A percentile compares a stretch with the other conserved stretches of the same genome.
These are phyloP conservation scores for Nasonovia ribisnigri DNA, from an alignment of 2,888 invertebrate genomes.

Conservation along the genomic window DNA sequence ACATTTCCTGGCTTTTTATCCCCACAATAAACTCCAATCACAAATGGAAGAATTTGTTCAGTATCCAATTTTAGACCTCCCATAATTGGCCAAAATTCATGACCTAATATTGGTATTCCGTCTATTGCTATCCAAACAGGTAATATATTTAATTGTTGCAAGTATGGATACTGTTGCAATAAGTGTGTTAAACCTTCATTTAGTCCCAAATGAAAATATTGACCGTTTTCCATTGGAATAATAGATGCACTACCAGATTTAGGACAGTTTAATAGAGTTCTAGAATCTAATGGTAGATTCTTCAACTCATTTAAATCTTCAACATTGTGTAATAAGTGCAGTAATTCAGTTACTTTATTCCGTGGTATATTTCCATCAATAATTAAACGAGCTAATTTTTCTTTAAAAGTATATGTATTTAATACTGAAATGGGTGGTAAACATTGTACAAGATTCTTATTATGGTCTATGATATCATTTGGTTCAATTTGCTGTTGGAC, in stretches of 20 bases:
- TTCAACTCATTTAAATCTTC: neutral
- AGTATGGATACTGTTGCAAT: neutral
- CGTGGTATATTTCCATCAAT: conserved; percentile 6
- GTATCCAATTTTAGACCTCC: conserved; percentile 13
- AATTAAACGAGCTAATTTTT: conserved; percentile 16
- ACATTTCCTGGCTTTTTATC: conserved; percentile 12
- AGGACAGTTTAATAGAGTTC: conserved; percentile 10
- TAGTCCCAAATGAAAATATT: conserved; percentile 24
- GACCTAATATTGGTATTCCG: conserved; percentile 13
- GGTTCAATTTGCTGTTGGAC: no score
- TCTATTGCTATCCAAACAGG: conserved; percentile 13
- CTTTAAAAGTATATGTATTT: neutral
- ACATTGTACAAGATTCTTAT: no score
- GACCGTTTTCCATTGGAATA: neutral
- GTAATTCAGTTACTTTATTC: neutral
- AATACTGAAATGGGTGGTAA: no score
- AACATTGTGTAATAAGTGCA: no score
- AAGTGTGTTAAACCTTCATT: conserved; percentile 8
- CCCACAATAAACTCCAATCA: conserved; percentile 18
- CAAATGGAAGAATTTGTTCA: neutral
- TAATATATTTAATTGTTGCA: no score
- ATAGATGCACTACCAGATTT: conserved; percentile 10
- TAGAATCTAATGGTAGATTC: neutral
- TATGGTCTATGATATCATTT: no score
- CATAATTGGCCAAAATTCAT: neutral